phyloP scores from a whole-genome alignment of 1,140 invertebrate species.

The Lordiphosa stackelbergi region DNA sequence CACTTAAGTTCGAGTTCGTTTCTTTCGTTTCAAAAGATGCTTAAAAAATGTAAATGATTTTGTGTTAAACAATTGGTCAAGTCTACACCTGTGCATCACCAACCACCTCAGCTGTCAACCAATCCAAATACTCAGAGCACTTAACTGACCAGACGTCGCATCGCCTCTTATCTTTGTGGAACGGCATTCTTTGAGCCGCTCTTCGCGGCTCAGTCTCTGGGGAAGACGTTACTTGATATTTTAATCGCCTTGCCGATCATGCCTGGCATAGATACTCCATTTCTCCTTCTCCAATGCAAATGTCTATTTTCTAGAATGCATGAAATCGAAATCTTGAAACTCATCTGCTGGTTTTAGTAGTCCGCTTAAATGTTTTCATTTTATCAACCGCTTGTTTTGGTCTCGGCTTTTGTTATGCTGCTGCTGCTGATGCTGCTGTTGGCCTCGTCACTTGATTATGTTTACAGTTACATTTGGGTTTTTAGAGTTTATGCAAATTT shows the following conservation, averaged over 20 bases:
- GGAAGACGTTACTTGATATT: conserved; percentile 54
- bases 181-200: conserved; percentile 33
- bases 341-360: conserved; percentile 24
- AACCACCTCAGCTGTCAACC: not conserved
- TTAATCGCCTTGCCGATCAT: conserved; percentile 70
- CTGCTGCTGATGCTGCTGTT: not conserved
- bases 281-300: conserved; percentile 35
- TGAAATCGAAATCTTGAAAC: conserved; percentile 39
- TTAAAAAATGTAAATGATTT: too few species aligned
- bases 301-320: conserved; percentile 42
- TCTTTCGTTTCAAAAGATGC: too few species aligned
- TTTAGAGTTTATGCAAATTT: conserved; percentile 67
- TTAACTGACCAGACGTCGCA: conserved; percentile 15
- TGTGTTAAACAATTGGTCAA: too few species aligned
- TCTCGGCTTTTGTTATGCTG: conserved; percentile 2
- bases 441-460: conserved; percentile 40
- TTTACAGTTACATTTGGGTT: conserved; percentile 65
- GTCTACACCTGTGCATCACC: not conserved
- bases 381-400: conserved; percentile 54
- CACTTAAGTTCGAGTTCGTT: too few species aligned
- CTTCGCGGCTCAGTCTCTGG: not conserved
- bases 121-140: too few species aligned
- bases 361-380: conserved; percentile 1
- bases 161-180: conserved; percentile 48
- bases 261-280: conserved; percentile 31